Conservation (phyloP, 2,113 vertebrate species). For the Pollachius pollachius region DNA sequence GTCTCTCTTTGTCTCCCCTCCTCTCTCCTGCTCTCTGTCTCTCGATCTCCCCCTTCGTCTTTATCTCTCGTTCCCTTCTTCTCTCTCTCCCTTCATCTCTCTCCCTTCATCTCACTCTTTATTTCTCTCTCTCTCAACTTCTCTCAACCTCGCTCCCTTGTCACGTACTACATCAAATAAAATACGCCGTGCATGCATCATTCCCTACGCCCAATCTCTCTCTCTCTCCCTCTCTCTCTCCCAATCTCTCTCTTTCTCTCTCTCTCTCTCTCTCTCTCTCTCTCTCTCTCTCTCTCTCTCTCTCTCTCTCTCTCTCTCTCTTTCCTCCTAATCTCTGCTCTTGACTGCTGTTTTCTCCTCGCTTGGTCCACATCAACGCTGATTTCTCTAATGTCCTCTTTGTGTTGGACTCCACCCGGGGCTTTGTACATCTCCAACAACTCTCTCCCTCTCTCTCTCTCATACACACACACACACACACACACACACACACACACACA, state of each 20-base stretch:
- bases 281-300: slow-evolving; percentile 50
- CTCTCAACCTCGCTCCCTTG: slow-evolving; percentile 27
- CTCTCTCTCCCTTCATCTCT: slow-evolving; percentile 19
- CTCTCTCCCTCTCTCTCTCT: slow-evolving; percentile 36
- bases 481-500: no score
- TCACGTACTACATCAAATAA: slow-evolving; percentile 76
- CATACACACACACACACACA: no score
- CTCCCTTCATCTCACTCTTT: neutral
- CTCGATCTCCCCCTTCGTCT: neutral
- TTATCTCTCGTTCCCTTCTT: neutral
- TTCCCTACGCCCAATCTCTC: slow-evolving; percentile 38
- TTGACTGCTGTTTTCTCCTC: slow-evolving; percentile 42
- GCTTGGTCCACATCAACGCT: slow-evolving; percentile 65
- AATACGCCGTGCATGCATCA: slow-evolving; percentile 46
- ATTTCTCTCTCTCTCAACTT: slow-evolving; percentile 45
- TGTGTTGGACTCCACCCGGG: slow-evolving; percentile 61
- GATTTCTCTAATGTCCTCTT: slow-evolving; percentile 60
- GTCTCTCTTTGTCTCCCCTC: no score
- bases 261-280: neutral
- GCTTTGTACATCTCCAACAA: no score
- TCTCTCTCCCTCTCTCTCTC: slow-evolving; percentile 50
- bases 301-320: slow-evolving; percentile 57
- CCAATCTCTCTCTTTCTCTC: neutral
- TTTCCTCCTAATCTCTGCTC: slow-evolving; percentile 60
- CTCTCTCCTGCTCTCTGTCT: no score